Percentiles rank a stretch among this genome's conserved stretches.
These are phyloP conservation scores for Idaea biselata DNA, from an alignment of 2,888 invertebrate species.

Conservation along the genomic window DNA sequence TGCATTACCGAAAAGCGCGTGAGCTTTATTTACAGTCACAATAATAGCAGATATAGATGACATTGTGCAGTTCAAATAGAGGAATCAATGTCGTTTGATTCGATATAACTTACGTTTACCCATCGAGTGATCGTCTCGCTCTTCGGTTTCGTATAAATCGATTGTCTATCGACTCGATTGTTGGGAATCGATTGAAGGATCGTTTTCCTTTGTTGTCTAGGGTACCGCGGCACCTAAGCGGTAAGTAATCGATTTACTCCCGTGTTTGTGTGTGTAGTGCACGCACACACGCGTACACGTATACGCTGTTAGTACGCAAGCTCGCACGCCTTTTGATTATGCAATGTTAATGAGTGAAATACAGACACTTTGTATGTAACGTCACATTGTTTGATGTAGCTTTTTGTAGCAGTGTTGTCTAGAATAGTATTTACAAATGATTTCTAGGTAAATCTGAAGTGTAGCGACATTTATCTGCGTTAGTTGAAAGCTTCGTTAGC, in stretches of 20 bases:
- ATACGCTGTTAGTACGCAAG: constrained; percentile 24
- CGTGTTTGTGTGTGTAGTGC: constrained; percentile 8
- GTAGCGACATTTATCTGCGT: constrained; percentile 33
- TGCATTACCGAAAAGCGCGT: constrained; percentile 30
- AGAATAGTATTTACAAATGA: constrained; percentile 7
- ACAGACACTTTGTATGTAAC: neutral
- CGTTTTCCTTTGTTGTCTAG: constrained; percentile 22
- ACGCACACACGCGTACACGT: constrained; percentile 9
- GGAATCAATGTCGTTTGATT: constrained; percentile 14
- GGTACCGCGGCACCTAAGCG: constrained; percentile 30
- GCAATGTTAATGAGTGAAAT: constrained; percentile 10
- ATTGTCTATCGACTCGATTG: neutral
- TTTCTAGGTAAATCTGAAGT: constrained; percentile 23
- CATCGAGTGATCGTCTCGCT: constrained; percentile 29
- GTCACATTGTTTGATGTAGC: neutral
- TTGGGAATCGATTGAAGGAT: constrained; percentile 8
- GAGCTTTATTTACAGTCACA: constrained; percentile 35
- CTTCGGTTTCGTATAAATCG: constrained; percentile 13
- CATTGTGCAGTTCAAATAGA: constrained; percentile 16
- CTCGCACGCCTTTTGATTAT: constrained; percentile 24
- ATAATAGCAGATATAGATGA: constrained; percentile 30
- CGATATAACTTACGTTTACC: constrained; percentile 29
- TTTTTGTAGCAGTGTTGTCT: neutral
- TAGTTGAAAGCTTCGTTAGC: constrained; percentile 26
- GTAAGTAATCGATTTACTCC: constrained; percentile 23